phyloP scores from a whole-genome alignment of 2,888 invertebrate species.

The Chouioia cunea region DNA sequence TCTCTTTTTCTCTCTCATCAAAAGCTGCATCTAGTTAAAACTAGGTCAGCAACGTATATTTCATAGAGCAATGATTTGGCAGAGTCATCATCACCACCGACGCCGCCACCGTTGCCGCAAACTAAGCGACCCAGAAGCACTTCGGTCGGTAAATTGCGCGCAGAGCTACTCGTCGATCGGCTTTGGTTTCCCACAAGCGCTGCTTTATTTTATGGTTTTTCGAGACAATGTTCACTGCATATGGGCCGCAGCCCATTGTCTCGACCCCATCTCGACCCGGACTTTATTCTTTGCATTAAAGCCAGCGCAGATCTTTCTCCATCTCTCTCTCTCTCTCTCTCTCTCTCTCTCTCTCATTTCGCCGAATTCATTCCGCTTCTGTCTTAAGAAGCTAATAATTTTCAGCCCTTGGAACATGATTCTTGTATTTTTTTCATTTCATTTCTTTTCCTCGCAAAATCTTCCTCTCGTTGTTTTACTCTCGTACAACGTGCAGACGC shows the following conservation, averaged over 20 bases:
- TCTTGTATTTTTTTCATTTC: background rate
- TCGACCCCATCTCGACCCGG: slow-evolving; percentile 65
- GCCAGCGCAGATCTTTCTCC: slow-evolving; percentile 43
- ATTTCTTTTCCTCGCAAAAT: background rate
- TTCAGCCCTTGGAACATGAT: slow-evolving; percentile 19
- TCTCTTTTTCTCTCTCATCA: background rate
- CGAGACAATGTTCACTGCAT: slow-evolving; percentile 66
- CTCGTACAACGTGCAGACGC: too few species aligned
- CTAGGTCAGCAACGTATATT: background rate
- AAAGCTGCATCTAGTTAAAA: background rate
- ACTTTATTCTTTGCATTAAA: slow-evolving; percentile 64
- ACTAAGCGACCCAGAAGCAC: slow-evolving; percentile 25
- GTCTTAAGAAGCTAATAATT: slow-evolving; percentile 45
- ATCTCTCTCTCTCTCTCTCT: background rate
- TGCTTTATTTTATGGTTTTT: slow-evolving; percentile 68
- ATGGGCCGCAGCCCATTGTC: slow-evolving; percentile 63
- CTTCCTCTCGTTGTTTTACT: too few species aligned
- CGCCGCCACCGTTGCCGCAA: slow-evolving; percentile 10
- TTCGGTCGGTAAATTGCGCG: slow-evolving; percentile 34
- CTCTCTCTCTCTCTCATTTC: background rate
- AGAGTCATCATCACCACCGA: background rate
- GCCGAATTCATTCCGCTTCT: slow-evolving; percentile 55
- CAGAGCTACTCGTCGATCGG: slow-evolving; percentile 26
- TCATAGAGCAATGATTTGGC: slow-evolving; percentile 6
- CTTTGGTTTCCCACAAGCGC: slow-evolving; percentile 55